phyloP scores from a whole-genome alignment of 2,888 invertebrate genomes.

The Euzophera pinguis region DNA sequence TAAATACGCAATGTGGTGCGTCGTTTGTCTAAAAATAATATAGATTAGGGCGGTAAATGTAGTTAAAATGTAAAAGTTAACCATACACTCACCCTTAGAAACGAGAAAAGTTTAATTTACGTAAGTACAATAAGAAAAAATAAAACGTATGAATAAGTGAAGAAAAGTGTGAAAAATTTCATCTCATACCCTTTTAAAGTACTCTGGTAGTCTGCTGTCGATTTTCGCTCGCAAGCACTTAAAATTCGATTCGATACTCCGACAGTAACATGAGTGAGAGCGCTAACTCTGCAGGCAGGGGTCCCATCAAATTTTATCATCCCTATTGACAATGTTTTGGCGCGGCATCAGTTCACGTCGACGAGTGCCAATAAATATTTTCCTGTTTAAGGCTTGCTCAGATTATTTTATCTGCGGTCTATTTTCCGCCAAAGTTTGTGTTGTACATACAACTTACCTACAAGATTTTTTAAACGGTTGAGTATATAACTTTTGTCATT shows the following conservation, averaged over 20 bases:
- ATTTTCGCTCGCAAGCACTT: constrained; percentile 26
- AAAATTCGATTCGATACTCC: constrained; percentile 38
- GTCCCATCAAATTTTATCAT: constrained; percentile 69
- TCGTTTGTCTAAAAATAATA: too few relatives aligned
- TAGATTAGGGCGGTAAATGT: too few relatives aligned
- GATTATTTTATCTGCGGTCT: constrained; percentile 1
- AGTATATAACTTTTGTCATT: too few relatives aligned
- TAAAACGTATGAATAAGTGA: too few relatives aligned
- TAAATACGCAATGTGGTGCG: too few relatives aligned
- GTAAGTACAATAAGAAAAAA: too few relatives aligned
- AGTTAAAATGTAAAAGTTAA: too few relatives aligned
- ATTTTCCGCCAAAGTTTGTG: too few relatives aligned
- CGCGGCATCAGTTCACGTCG: constrained; percentile 44
- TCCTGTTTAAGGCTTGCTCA: constrained; percentile 17
- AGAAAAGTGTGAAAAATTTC: constrained; percentile 12
- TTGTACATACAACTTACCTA: too few relatives aligned
- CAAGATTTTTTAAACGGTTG: too few relatives aligned
- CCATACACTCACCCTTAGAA: too few relatives aligned
- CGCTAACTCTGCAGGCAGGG: constrained; percentile 33
- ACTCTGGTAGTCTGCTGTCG: constrained; percentile 6
- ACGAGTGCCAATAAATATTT: constrained; percentile 37
- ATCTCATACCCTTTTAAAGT: constrained; percentile 13
- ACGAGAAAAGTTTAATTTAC: not conserved
- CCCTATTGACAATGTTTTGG: constrained; percentile 66
- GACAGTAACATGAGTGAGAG: constrained; percentile 55